Evolutionary conservation across 1,140 invertebrate species (phyloP).

Genomic region (Temnothorax longispinosus): DNA sequence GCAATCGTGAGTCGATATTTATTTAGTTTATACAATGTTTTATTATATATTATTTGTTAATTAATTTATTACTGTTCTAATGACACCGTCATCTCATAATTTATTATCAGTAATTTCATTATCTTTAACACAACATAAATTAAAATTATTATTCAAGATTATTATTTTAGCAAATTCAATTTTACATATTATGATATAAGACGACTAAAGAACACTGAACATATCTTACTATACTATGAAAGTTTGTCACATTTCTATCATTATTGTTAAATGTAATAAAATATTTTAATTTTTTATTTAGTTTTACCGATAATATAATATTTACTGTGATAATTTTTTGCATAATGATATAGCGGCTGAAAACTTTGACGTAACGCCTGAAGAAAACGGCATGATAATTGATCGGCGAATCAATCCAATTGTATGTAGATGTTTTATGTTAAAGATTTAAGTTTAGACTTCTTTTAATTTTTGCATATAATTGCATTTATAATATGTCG

Average conservation of each 20-base stretch:
- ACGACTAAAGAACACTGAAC: background rate
- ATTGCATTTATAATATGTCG: background rate
- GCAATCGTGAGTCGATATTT: too few species aligned
- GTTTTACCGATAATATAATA: background rate
- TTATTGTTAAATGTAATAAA: background rate
- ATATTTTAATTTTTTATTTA: background rate
- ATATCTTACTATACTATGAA: too few species aligned
- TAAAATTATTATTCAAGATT: background rate
- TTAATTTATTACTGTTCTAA: too few species aligned
- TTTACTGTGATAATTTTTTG: background rate
- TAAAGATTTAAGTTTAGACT: background rate
- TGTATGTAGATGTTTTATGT: background rate
- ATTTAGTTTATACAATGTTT: background rate
- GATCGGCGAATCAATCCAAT: background rate
- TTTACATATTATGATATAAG: background rate
- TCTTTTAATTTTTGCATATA: background rate
- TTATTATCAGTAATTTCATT: background rate
- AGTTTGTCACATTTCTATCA: background rate
- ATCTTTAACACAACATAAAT: background rate
- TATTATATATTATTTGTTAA: too few species aligned
- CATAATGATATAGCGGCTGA: background rate
- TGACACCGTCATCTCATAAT: background rate
- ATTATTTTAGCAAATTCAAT: background rate
- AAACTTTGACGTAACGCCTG: background rate
- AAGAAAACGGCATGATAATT: constrained; percentile 43